Evolutionary conservation across 1,140 invertebrate species (phyloP), one percentile per base, ranked within the genome.

Genomic region (Drosophila nigromelanica): DNA sequence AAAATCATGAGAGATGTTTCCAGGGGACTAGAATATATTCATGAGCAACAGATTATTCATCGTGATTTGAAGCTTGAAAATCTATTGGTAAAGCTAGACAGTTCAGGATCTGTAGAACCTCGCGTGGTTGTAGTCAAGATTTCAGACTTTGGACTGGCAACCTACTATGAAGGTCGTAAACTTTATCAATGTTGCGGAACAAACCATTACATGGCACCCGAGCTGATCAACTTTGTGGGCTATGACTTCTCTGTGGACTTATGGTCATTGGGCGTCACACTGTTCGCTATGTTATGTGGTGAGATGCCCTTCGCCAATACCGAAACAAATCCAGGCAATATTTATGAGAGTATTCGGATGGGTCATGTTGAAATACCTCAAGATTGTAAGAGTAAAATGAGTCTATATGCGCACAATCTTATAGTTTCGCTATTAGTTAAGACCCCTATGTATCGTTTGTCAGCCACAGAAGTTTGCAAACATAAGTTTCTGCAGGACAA

Each of bases 61-160:
- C 69, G 73, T 1, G 61, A 76, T 10, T 24, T 76, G 0, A 76
- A 73, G 50, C 37, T 59, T 1, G 69, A 76, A 1, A 76, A 72
- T 37, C 33, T 76, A 7, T 27, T 67, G 11, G 56, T 66, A 4
- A 10, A 55, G 5, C 5, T 56, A 2, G 39, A 56, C 8, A 10
- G 4, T 12, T n/a, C 51, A 33, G 0, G 0, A 1, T 1, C 5
- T 2, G 7, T 14, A 12, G 10, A 45, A 0, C 37, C 51, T 10
- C 8, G 14, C 7, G 6, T 72, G 0, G 0, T 1, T 0, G 45
- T 35, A 1, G 27, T 51, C 0, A 76, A 76, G 39, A 76, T 76
- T 5, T 24, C 50, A 0, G 73, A 68, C 15, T 76, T 76, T 42
- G 62, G 70, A 5, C n/a, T 67, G 24, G 69, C 73, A 18, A 68